Evolutionary conservation across 2,113 vertebrate genomes (phyloP).

Genomic region (Carettochelys insculpta): DNA sequence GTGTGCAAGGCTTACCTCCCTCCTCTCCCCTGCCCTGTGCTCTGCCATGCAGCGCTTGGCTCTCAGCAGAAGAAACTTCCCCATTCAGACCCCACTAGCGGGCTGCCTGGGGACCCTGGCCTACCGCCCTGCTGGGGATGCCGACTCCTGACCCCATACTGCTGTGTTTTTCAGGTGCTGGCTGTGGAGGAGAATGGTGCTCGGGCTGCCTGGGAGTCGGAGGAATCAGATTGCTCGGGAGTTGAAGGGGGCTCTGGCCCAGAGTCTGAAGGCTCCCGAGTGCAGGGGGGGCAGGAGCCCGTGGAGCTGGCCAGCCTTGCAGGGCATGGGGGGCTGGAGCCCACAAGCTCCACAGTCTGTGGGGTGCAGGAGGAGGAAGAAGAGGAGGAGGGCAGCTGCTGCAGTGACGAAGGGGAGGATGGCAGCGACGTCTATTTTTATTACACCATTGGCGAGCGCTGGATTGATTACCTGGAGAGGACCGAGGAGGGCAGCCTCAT

Average conservation of each 20-base stretch:
- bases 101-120: too few relatives aligned
- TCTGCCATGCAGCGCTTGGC: too few relatives aligned
- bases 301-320: not conserved
- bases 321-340: not conserved
- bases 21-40: not conserved
- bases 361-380: conserved; percentile 27
- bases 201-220: not conserved
- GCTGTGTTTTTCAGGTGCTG: not conserved
- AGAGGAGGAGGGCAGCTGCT: conserved; percentile 53
- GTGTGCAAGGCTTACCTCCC: too few relatives aligned
- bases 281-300: fast-evolving
- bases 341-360: not conserved
- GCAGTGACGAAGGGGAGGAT: conserved; percentile 49
- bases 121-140: too few relatives aligned
- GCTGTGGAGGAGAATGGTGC: not conserved
- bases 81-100: too few relatives aligned
- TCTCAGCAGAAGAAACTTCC: not conserved
- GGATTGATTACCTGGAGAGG: conserved; percentile 69
- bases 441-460: conserved; percentile 65
- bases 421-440: conserved; percentile 56
- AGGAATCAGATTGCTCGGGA: fast-evolving
- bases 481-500: conserved; percentile 36
- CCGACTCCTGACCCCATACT: not conserved
- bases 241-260: not conserved
- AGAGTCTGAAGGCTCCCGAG: not conserved